phyloP scores from a whole-genome alignment of 2,888 invertebrate genomes.

The Kryphioiulus occultus region DNA sequence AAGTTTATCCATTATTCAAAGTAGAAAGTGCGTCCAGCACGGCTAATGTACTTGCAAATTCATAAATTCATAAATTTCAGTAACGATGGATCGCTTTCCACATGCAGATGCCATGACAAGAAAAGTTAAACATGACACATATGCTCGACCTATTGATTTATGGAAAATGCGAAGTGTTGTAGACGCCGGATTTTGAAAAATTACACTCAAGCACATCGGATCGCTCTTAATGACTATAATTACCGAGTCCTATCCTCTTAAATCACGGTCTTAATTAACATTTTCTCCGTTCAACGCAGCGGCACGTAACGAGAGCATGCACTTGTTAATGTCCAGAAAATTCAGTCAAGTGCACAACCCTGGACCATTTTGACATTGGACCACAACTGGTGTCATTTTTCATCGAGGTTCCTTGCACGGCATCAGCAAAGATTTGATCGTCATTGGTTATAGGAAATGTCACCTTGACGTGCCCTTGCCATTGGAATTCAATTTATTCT shows the following conservation, averaged over 20 bases:
- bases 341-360: background rate
- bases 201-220: background rate
- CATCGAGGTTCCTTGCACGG: no score
- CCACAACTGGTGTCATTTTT: no score
- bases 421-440: no score
- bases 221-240: slow-evolving; percentile 9
- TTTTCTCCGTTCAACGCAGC: background rate
- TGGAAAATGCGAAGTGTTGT: background rate
- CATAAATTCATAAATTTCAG: no score
- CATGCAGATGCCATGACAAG: background rate
- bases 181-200: background rate
- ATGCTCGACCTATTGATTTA: background rate
- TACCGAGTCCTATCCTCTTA: background rate
- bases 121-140: background rate
- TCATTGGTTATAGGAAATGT: no score
- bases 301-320: background rate
- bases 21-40: no score
- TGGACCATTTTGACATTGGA: background rate
- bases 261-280: background rate
- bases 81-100: background rate
- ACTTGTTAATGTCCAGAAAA: background rate
- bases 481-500: no score
- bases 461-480: no score
- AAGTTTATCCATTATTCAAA: no score
- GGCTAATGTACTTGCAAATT: no score